Evolutionary conservation across 1,140 invertebrate genomes (phyloP), one percentile per base, ranked within the genome.

Genomic region (Leptonema lineaticorne): DNA sequence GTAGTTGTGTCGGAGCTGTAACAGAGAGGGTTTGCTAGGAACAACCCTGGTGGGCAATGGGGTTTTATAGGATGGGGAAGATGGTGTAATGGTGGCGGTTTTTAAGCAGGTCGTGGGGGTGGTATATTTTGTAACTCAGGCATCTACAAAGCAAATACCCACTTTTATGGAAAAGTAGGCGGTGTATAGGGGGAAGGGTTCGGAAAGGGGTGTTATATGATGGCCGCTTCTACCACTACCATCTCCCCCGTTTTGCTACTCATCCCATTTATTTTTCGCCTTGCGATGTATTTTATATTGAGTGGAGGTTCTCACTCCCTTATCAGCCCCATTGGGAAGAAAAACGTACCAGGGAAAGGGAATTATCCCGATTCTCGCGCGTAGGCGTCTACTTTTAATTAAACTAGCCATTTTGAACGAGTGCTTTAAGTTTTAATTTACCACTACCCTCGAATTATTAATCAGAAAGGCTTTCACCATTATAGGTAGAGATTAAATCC

Each of bases 351-450:
- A 24, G 56, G 56, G 37, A 41, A 11, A 28, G 57, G 53, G 24
- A 16, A 30, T 59, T 53, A 53, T 53, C 50, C 30, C 28, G 60
- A 48, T 56, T 65, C 56, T 53, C 46, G 37, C 46, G 37, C 69
- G 69, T 68, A 67, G 69, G 69, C 69, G 69, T 66, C 63, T 64
- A 67, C 70, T 72, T 72, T 72, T 72, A 72, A 72, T 72, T 72
- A 72, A 72, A 72, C 70, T 69, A 69, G 67, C 65, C 70, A 62
- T 69, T 72, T 69, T 63, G 68, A 69, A 67, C 70, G 48, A 68
- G 70, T 69, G 67, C 66, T 68, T 68, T 48, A 68, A 68, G 57
- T 68, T 72, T 72, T 72, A 69, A 72, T 72, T 71, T 68, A 41
- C 59, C 60, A 30, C 60, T 53, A 48, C 67, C 45, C 63, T 64